Percentiles rank a stretch among this genome's conserved stretches.
These are phyloP conservation scores for Philereme transversata DNA, from an alignment of 2,888 invertebrate genomes.

Conservation along the genomic window DNA sequence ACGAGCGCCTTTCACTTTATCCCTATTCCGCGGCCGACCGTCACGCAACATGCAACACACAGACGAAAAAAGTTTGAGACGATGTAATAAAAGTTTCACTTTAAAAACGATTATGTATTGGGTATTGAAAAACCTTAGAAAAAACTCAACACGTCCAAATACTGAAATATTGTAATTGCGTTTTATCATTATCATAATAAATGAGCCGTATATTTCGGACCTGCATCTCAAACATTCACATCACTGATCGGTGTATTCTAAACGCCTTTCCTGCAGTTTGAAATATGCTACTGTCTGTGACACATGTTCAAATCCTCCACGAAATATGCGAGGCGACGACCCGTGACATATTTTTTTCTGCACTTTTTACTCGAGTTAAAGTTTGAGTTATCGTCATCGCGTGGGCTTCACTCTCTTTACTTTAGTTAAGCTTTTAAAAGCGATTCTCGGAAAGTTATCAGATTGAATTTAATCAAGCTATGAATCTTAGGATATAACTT, in stretches of 20 bases:
- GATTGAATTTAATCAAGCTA: conserved; percentile 22
- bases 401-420: conserved; percentile 26
- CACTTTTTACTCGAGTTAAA: conserved; percentile 38
- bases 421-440: conserved; percentile 28
- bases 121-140: too few relatives aligned
- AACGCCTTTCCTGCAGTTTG: conserved; percentile 49
- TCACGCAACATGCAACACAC: too few relatives aligned
- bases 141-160: too few relatives aligned
- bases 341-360: conserved; percentile 57
- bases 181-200: too few relatives aligned
- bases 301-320: conserved; percentile 65
- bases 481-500: conserved; percentile 10
- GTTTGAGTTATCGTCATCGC: conserved; percentile 40
- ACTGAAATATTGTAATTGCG: too few relatives aligned
- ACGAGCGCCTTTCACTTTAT: too few relatives aligned
- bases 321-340: conserved; percentile 59
- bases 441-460: conserved; percentile 27
- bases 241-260: conserved; percentile 24
- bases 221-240: conserved; percentile 9
- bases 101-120: too few relatives aligned
- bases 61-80: too few relatives aligned
- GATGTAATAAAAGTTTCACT: too few relatives aligned
- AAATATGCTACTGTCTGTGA: conserved; percentile 63
- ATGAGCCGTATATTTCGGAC: neutral
- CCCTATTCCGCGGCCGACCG: too few relatives aligned